A percentile compares a stretch with the other conserved stretches of the same genome.
These are phyloP conservation scores for Saguinus imperator DNA, from an alignment of 2,113 vertebrate species.

Conservation along the genomic window DNA sequence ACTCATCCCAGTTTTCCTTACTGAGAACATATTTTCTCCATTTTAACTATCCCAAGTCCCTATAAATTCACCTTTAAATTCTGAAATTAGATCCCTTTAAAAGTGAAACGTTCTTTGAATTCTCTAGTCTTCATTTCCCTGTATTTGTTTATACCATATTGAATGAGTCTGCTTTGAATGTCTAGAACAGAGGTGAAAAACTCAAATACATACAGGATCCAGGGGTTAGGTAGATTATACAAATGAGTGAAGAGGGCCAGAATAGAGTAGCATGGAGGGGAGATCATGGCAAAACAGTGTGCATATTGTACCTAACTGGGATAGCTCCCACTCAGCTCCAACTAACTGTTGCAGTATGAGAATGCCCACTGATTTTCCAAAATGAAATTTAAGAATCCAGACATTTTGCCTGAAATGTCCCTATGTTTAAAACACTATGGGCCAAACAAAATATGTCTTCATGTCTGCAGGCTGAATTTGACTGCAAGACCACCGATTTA, in stretches of 20 bases:
- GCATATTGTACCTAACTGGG: too few species aligned
- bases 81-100: not conserved
- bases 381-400: not conserved
- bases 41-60: not conserved
- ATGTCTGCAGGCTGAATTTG: not conserved
- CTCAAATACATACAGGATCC: not conserved
- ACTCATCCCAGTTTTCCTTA: not conserved
- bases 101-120: not conserved
- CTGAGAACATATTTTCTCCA: not conserved
- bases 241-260: not conserved
- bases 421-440: slow-evolving; percentile 29
- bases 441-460: not conserved
- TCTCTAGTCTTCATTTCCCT: not conserved
- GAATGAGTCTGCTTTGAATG: not conserved
- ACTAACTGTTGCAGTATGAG: not conserved
- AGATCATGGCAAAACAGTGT: not conserved
- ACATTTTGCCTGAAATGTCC: not conserved
- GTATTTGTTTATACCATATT: not conserved
- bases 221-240: not conserved
- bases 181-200: not conserved
- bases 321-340: not conserved
- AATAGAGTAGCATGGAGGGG: not conserved
- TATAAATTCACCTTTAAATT: not conserved
- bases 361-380: slow-evolving; percentile 41
- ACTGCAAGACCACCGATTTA: not conserved